Base-by-base conservation (phyloP, 2,113 vertebrate species). In the Recurvirostra avosetta region DNA sequence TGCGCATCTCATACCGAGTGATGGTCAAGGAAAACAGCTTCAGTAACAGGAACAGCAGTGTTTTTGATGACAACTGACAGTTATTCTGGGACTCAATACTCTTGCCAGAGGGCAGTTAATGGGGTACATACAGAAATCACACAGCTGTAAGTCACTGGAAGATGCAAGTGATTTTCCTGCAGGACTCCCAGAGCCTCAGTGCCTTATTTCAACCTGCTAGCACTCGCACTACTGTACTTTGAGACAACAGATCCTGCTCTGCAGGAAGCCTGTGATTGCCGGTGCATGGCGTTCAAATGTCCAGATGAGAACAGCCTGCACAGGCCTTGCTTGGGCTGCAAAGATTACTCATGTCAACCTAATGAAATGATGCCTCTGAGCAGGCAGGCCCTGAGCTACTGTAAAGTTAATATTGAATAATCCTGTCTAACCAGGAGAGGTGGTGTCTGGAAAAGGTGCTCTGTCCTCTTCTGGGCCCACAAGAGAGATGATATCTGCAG, bases 1-100 rank as follows among this genome's bases (percentile, higher is more conserved):
- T 96, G 96, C 96, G 94, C 74, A 97, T 97, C 92, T 95, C 90
- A 0, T 96, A 96, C 90, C 94, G 94, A 29, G 96, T 76, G 62
- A 88, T 96, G 92, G 90, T 25, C 73, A 96, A 70, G 85, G 96
- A 95, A 30, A 96, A 38, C 96, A 92, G 77, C 90, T 25, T 66
- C 87, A 95, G 74, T 2, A 88, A 72, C 87, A 97, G 96, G 85
- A 90, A 58, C 87, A 97, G 93, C 94, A 96, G 90, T 1, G 94
- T 17, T 11, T 93, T 96, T 49, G 94, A 95, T 45, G 92, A 96
- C 73, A 80, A 87, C 81, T 96, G 96, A 96, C 15, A 4, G 3
- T 7, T 45, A 20, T 19, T 7, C 47, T 67, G 88, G 1, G 2
- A n/a, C 47, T 36, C 1, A 0, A 11, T 19, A 21, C 59, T 74